Conservation (phyloP, 2,888 invertebrate genomes). For the Polydrusus tereticollis region DNA sequence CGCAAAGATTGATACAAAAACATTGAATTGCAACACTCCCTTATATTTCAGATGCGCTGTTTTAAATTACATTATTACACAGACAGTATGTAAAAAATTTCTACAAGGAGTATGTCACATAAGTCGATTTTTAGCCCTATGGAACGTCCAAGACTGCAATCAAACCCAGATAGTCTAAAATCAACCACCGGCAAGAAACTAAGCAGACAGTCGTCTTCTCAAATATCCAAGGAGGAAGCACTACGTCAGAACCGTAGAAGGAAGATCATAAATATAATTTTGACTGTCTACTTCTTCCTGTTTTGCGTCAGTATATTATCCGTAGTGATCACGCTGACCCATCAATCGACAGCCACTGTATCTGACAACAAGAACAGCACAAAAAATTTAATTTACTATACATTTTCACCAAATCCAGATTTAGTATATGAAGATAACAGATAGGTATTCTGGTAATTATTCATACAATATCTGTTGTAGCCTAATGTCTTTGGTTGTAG, state of each 20-base stretch:
- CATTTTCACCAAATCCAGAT: conserved; percentile 57
- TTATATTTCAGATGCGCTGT: no score
- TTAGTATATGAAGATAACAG: conserved; percentile 23
- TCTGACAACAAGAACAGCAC: conserved; percentile 47
- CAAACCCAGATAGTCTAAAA: neutral
- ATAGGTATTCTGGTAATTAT: conserved; percentile 19
- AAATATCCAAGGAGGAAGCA: conserved; percentile 17
- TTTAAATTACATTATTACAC: no score
- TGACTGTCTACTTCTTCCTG: conserved; percentile 39
- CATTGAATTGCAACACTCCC: neutral
- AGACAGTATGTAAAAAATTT: no score
- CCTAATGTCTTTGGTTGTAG: no score
- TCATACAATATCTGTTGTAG: neutral
- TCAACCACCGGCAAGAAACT: neutral
- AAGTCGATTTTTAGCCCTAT: conserved; percentile 4
- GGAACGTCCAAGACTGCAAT: neutral
- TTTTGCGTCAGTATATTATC: conserved; percentile 76
- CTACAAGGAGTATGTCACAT: neutral
- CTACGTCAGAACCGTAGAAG: conserved; percentile 73
- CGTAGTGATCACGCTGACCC: conserved; percentile 81
- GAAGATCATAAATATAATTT: conserved; percentile 73
- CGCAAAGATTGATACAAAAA: neutral
- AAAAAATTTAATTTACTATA: conserved; percentile 60
- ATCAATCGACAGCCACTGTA: conserved; percentile 56
- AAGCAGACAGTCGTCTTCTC: neutral